phyloP scores from a whole-genome alignment of 2,797 vertebrate genomes.

The Tokudaia muenninki region DNA sequence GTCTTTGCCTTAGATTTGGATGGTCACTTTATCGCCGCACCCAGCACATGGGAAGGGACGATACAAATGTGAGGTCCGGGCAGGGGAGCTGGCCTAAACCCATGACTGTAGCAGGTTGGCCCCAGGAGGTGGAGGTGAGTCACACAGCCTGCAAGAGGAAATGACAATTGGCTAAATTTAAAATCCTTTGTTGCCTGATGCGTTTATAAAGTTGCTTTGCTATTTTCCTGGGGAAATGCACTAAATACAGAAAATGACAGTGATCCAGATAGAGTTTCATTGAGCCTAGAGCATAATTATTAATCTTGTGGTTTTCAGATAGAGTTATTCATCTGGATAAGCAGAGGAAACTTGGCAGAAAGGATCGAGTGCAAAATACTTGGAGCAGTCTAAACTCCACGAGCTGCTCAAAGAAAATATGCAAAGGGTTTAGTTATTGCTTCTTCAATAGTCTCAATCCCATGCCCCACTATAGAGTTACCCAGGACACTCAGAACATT shows the following conservation, averaged over 20 bases:
- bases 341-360: slow-evolving; percentile 59
- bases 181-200: slow-evolving; percentile 47
- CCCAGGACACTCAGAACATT: neutral
- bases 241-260: slow-evolving; percentile 42
- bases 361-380: neutral
- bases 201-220: slow-evolving; percentile 13
- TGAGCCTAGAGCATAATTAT: slow-evolving; percentile 26
- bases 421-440: neutral
- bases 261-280: neutral
- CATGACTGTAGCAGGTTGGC: neutral
- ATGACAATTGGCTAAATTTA: slow-evolving; percentile 33
- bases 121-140: slow-evolving; percentile 69
- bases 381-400: neutral
- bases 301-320: slow-evolving; percentile 57
- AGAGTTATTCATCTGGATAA: slow-evolving; percentile 17
- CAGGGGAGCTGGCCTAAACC: neutral
- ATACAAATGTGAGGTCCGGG: neutral
- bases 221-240: slow-evolving; percentile 43
- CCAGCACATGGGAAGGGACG: accelerated
- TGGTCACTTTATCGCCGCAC: neutral
- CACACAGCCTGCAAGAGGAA: slow-evolving; percentile 10
- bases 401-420: neutral
- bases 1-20: neutral
- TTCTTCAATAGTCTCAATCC: neutral
- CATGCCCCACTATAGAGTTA: neutral